Evolutionary conservation across 2,888 invertebrate species (phyloP).

Genomic region (Leptothorax acervorum): DNA sequence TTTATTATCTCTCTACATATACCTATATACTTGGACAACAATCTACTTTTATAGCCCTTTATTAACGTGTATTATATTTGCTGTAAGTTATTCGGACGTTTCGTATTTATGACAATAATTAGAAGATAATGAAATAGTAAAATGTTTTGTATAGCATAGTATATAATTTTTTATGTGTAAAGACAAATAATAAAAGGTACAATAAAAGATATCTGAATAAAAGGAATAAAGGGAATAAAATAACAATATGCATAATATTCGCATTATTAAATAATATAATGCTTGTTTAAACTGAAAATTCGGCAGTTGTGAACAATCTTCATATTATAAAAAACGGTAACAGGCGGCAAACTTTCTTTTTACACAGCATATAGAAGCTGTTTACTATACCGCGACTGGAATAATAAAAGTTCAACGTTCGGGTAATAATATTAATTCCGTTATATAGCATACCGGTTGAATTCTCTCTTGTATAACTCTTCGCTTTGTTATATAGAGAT

Average conservation of each 20-base stretch:
- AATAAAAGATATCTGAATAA: no score
- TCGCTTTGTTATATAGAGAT: constrained; percentile 46
- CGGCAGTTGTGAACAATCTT: constrained; percentile 5
- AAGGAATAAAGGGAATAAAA: neutral
- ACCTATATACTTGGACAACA: neutral
- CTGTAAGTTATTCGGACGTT: neutral
- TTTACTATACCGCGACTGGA: constrained; percentile 31
- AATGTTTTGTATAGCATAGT: neutral
- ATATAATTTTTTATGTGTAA: neutral
- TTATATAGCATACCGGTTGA: constrained; percentile 38
- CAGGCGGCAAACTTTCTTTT: constrained; percentile 23
- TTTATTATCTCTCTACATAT: constrained; percentile 22
- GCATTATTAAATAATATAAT: neutral
- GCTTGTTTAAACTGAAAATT: constrained; percentile 9
- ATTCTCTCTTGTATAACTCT: constrained; percentile 40
- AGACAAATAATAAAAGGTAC: neutral
- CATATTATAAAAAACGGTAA: neutral
- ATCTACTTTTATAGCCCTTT: constrained; percentile 5
- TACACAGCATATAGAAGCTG: neutral
- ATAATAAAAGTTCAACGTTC: constrained; percentile 46
- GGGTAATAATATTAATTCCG: constrained; percentile 40
- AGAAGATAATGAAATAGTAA: neutral
- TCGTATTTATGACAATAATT: neutral
- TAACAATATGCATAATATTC: neutral
- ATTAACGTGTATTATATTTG: constrained; percentile 27